phyloP scores from a whole-genome alignment of 2,797 vertebrate species.

The Poecile montanus region DNA sequence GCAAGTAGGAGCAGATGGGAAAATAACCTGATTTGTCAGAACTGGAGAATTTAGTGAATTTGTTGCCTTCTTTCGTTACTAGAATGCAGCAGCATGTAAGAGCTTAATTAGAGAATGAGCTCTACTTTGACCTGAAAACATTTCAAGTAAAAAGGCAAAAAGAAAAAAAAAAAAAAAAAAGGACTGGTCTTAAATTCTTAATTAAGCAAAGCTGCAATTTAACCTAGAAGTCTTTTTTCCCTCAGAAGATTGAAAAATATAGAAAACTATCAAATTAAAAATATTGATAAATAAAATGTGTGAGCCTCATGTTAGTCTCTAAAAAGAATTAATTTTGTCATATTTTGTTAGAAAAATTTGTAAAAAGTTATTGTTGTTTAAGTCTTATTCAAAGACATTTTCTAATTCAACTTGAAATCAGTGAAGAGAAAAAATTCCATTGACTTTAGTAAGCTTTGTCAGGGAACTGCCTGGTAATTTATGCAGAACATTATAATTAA shows the following conservation, averaged over 20 bases:
- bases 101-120: constrained; percentile 30
- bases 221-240: not conserved
- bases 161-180: not conserved
- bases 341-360: not conserved
- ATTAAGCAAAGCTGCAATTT: constrained; percentile 15
- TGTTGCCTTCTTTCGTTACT: not conserved
- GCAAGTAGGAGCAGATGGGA: constrained; percentile 55
- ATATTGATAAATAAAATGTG: not conserved
- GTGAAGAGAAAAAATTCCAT: constrained; percentile 20
- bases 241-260: not conserved
- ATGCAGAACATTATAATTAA: not conserved
- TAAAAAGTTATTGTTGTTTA: not conserved
- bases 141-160: not conserved
- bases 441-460: constrained; percentile 10
- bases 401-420: constrained; percentile 27
- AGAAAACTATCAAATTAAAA: not conserved
- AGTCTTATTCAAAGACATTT: not conserved
- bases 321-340: not conserved
- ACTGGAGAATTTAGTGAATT: constrained; percentile 55
- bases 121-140: constrained; percentile 38
- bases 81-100: not conserved
- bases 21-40: constrained; percentile 75
- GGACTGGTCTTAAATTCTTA: not conserved
- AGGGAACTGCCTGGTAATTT: not conserved
- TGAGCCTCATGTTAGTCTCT: not conserved